Evolutionary conservation across 2,888 invertebrate genomes (phyloP).

Genomic region (Volucella bombylans): DNA sequence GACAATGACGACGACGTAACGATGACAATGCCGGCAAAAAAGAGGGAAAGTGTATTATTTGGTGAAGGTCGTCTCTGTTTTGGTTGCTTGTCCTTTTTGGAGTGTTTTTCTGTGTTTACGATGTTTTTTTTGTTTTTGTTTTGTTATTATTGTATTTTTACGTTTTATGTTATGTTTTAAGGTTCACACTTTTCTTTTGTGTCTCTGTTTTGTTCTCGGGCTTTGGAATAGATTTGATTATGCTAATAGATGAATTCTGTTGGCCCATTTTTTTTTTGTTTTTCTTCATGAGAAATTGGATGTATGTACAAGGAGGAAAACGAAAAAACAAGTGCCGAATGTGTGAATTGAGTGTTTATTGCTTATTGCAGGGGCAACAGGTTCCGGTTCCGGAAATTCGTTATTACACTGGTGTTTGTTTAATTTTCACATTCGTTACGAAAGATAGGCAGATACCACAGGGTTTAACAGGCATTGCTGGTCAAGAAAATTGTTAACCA

Average conservation of each 20-base stretch:
- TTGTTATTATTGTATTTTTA: not conserved
- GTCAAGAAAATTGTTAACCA: no score
- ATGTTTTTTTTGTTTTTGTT: slow-evolving; percentile 43
- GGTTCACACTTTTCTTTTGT: slow-evolving; percentile 43
- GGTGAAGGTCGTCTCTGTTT: slow-evolving; percentile 74
- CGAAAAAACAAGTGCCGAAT: slow-evolving; percentile 18
- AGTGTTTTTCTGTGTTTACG: slow-evolving; percentile 70
- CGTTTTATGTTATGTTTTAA: slow-evolving; percentile 55
- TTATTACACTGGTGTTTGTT: no score
- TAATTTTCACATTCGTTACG: no score
- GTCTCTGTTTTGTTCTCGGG: slow-evolving; percentile 34
- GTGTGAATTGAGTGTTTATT: not conserved
- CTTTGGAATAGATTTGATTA: slow-evolving; percentile 66
- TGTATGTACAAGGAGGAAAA: slow-evolving; percentile 4
- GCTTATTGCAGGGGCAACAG: no score
- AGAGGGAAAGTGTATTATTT: slow-evolving; percentile 61
- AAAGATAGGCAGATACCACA: no score
- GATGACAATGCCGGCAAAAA: not conserved
- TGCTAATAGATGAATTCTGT: slow-evolving; percentile 62
- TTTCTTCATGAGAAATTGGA: slow-evolving; percentile 23
- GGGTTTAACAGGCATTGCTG: no score
- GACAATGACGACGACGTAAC: slow-evolving; percentile 37
- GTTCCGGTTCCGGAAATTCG: not conserved
- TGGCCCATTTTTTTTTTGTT: slow-evolving; percentile 4
- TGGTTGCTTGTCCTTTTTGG: slow-evolving; percentile 70